A percentile compares a stretch with the other conserved stretches of the same genome.
Conservation (phyloP, 2,113 vertebrate genomes). For the Percopsis transmontana region DNA sequence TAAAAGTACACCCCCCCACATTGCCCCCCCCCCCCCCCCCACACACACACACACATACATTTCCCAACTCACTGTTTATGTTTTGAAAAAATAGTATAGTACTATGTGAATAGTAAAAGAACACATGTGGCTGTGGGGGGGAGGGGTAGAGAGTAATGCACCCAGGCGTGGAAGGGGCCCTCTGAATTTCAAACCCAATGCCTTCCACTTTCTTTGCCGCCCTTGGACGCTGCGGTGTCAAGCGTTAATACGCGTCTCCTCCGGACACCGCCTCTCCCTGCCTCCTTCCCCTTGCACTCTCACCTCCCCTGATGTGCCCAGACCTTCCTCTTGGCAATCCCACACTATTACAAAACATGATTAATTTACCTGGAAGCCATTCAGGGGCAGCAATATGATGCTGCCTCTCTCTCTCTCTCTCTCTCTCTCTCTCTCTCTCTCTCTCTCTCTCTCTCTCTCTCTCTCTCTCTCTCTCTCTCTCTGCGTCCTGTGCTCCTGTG, state of each 20-base stretch:
- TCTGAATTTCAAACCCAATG: background rate
- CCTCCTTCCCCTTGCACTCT: slow-evolving; percentile 72
- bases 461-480: background rate
- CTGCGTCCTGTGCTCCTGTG: slow-evolving; percentile 5
- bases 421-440: background rate
- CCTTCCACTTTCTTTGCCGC: too few species aligned
- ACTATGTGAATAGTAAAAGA: too few species aligned
- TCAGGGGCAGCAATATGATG: slow-evolving; percentile 33
- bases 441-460: slow-evolving; percentile 7
- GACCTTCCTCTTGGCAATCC: slow-evolving; percentile 81
- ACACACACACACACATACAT: too few species aligned
- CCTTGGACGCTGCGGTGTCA: too few species aligned
- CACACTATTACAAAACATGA: slow-evolving; percentile 69
- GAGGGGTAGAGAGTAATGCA: too few species aligned
- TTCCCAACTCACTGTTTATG: too few species aligned
- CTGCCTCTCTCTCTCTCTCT: slow-evolving; percentile 18
- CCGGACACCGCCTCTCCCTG: slow-evolving; percentile 58
- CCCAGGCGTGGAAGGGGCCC: too few species aligned
- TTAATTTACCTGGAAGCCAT: slow-evolving; percentile 47
- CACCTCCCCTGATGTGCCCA: slow-evolving; percentile 83
- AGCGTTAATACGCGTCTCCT: background rate
- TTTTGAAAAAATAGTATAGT: too few species aligned
- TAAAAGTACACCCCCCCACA: background rate
- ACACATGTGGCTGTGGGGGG: too few species aligned
- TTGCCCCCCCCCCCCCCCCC: too few species aligned